These are phyloP conservation scores for Uropetala carovei DNA, from an alignment of 2,888 invertebrate genomes.

Conservation along the genomic window DNA sequence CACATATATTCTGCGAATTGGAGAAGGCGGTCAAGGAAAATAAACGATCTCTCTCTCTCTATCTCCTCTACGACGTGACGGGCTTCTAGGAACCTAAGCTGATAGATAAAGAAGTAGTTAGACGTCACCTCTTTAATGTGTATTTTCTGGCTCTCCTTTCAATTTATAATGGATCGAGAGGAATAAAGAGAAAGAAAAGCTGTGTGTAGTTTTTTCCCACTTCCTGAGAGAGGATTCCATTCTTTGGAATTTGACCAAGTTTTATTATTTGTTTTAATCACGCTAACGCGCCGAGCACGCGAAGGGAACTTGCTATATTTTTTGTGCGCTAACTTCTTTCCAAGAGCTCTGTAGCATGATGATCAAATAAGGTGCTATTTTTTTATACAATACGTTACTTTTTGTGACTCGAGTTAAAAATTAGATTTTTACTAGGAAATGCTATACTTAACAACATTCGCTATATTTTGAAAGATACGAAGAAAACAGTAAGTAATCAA, in stretches of 20 bases:
- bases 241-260: neutral
- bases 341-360: too few species aligned
- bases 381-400: too few species aligned
- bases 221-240: neutral
- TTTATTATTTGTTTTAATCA: neutral
- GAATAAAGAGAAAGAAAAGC: neutral
- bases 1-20: neutral
- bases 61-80: neutral
- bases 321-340: neutral
- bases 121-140: neutral
- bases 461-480: too few species aligned
- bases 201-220: neutral
- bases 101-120: conserved; percentile 13
- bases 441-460: too few species aligned
- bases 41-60: neutral
- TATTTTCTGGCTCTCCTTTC: neutral
- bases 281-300: neutral
- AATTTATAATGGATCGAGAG: neutral
- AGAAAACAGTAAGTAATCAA: too few species aligned
- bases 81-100: neutral
- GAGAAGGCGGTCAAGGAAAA: neutral
- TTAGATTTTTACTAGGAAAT: too few species aligned
- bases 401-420: too few species aligned
- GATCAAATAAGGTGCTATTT: too few species aligned
- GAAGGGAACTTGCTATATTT: neutral